These are phyloP conservation scores for Caenorhabditis sp. DNA, from an alignment of 2,888 invertebrate genomes.

Conservation along the genomic window DNA sequence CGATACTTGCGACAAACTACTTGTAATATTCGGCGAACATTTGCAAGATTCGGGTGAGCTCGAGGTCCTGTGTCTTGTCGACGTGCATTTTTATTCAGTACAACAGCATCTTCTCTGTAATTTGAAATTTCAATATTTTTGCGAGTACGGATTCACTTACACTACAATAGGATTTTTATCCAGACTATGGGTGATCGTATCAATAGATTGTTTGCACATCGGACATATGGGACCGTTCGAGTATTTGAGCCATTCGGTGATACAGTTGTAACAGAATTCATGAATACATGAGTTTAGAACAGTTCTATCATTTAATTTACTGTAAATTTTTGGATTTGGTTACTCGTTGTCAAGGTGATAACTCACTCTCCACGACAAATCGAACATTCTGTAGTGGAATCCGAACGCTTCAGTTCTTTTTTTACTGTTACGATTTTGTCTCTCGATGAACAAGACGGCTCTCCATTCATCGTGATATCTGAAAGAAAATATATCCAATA, in stretches of 20 bases:
- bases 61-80: neutral
- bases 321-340: conserved; percentile 8
- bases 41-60: neutral
- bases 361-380: conserved; percentile 30
- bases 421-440: neutral
- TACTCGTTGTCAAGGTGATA: neutral
- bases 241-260: conserved; percentile 28
- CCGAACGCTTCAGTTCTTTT: neutral
- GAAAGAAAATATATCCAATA: too few species aligned
- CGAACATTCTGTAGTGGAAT: conserved; percentile 10
- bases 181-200: neutral
- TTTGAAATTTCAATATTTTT: neutral
- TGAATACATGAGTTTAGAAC: conserved; percentile 35
- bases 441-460: neutral
- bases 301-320: conserved; percentile 13
- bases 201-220: conserved; percentile 29
- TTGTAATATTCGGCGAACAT: neutral
- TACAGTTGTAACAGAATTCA: conserved; percentile 41
- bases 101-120: neutral
- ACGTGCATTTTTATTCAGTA: neutral
- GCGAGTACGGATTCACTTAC: neutral
- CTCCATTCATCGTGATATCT: neutral
- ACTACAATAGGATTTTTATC: neutral
- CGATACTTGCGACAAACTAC: neutral
- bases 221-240: conserved; percentile 25